Evolutionary conservation across 2,113 vertebrate species (phyloP).

Genomic region (Rhinoptilus africanus): DNA sequence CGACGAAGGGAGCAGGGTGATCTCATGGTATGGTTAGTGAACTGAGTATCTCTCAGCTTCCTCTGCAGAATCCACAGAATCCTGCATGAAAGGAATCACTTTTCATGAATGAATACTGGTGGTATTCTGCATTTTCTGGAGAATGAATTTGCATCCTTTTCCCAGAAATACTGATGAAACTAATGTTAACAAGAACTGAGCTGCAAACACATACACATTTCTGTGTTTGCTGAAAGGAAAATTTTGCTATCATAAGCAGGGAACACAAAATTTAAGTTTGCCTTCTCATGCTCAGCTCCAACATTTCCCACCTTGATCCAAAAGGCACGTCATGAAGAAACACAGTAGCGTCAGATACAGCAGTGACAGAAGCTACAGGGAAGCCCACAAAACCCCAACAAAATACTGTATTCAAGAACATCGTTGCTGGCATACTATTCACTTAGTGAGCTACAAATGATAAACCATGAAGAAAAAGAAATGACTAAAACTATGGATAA

Average conservation of each 20-base stretch:
- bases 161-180: background rate
- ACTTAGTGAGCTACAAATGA: background rate
- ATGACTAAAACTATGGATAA: background rate
- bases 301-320: background rate
- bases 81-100: background rate
- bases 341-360: background rate
- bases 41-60: background rate
- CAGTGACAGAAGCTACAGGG: background rate
- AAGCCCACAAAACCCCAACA: background rate
- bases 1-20: background rate
- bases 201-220: background rate
- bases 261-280: background rate
- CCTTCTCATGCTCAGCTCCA: background rate
- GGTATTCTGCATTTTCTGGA: background rate
- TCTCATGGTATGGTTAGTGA: background rate
- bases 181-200: background rate
- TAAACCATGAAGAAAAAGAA: background rate
- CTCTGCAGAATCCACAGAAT: background rate
- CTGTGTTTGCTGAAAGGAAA: background rate
- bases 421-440: accelerated
- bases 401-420: background rate
- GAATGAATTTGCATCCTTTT: background rate
- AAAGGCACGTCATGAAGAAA: background rate
- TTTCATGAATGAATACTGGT: background rate
- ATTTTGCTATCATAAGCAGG: background rate